phyloP scores from a whole-genome alignment of 2,797 vertebrate species.

The Neoniphon sammara region DNA sequence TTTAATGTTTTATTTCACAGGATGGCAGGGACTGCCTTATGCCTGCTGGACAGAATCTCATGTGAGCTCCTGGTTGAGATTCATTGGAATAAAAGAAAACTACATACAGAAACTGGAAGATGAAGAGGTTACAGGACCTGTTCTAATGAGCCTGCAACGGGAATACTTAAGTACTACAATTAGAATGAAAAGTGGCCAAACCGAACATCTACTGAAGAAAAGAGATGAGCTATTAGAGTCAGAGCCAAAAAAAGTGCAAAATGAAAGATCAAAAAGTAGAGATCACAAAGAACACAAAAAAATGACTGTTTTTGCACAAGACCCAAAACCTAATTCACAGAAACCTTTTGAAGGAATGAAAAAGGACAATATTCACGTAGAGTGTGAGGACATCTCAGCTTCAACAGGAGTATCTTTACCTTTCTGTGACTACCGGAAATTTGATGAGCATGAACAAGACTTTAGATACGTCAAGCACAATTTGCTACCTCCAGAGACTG shows the following conservation, averaged over 20 bases:
- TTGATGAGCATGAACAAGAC: conserved; percentile 62
- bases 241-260: conserved; percentile 1
- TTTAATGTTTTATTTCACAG: conserved; percentile 29
- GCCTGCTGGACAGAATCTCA: conserved; percentile 76
- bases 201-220: conserved; percentile 66
- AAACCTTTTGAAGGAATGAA: background rate
- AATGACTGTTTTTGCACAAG: fast-evolving
- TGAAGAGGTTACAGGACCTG: conserved; percentile 75
- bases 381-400: conserved; percentile 9
- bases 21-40: conserved; percentile 39
- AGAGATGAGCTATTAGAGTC: conserved; percentile 62
- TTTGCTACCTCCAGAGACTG: conserved; percentile 79
- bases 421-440: conserved; percentile 63
- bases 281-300: background rate
- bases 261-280: background rate
- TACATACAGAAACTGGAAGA: conserved; percentile 62
- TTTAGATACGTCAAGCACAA: conserved; percentile 75
- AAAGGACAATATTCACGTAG: background rate
- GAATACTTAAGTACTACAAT: conserved; percentile 63
- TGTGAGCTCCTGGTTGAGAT: conserved; percentile 75
- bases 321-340: background rate
- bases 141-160: conserved; percentile 58
- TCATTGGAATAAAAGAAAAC: conserved; percentile 74
- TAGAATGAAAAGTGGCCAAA: conserved; percentile 79
- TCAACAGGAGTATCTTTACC: background rate